A percentile compares a stretch with the other conserved stretches of the same genome.
Evolutionary conservation across 1,140 invertebrate species (phyloP).

Genomic region (Bombus fervidus): DNA sequence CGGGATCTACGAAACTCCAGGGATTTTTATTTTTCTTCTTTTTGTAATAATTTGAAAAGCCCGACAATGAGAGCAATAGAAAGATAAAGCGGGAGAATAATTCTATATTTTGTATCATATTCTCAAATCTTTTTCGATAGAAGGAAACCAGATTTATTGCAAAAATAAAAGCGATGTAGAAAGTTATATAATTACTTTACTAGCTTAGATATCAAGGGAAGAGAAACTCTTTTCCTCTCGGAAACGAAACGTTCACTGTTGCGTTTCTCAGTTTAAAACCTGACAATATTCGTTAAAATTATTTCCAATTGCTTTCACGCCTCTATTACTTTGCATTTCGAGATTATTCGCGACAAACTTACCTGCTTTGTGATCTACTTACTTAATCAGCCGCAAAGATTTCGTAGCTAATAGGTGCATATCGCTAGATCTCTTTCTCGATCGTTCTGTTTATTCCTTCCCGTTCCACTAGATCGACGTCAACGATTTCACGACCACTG

Average conservation of each 20-base stretch:
- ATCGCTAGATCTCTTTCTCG: slow-evolving; percentile 37
- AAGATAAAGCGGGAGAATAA: too few species aligned
- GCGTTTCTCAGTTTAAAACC: not conserved
- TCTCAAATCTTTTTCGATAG: not conserved
- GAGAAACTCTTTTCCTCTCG: not conserved
- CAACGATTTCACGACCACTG: not conserved
- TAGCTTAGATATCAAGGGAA: too few species aligned
- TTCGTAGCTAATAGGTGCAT: slow-evolving; percentile 11
- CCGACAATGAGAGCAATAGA: too few species aligned
- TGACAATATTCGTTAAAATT: not conserved
- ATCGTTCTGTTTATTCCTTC: slow-evolving; percentile 48
- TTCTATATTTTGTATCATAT: not conserved
- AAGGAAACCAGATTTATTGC: not conserved
- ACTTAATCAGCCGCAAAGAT: slow-evolving; percentile 60
- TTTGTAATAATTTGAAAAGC: too few species aligned
- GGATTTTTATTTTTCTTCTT: too few species aligned
- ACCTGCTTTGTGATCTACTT: slow-evolving; percentile 66
- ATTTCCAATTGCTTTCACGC: not conserved
- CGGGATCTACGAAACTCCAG: too few species aligned
- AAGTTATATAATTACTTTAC: not conserved
- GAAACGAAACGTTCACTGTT: not conserved
- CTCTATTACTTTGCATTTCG: not conserved
- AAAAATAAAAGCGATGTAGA: not conserved
- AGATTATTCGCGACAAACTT: slow-evolving; percentile 58
- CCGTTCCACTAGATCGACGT: not conserved